Evolutionary conservation across 2,797 vertebrate species (phyloP), one percentile per base, ranked within the genome.

Genomic region (Xiphophorus birchmanni): DNA sequence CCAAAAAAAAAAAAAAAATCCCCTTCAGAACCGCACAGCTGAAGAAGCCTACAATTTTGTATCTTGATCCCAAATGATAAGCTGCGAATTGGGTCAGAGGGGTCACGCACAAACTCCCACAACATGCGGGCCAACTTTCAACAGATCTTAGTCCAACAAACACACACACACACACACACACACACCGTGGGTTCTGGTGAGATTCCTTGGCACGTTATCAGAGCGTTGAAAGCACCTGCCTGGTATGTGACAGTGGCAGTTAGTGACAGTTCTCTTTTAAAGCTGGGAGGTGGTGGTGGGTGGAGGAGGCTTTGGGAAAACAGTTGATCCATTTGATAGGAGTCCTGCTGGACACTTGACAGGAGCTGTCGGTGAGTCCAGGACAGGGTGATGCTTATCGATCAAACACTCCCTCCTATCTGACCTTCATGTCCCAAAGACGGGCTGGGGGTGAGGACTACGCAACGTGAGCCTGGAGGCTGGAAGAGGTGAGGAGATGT

Each of bases 151-250:
- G 78, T 29, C 76, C 44, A 78, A 85, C 82, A 83, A 82, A 78
- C 58, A 35, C 48, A 54, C 69, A 81, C 71, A 48, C 47, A 78
- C 80, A 82, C 78, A n/a, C 26, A 8, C 18, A 3, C 63, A 78
- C 65, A 54, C 73, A 10, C 84, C 93, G 89, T 86, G 87, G 91
- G 83, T 80, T 72, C 86, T 83, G 88, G 85, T 81, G 92, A 92
- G 83, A 93, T 94, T 95, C 92, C 86, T 85, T 78, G 88, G 88
- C 87, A 90, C 84, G 79, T 90, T 94, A 94, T 93, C 91, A 89
- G 88, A 88, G 95, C 35, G 95, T 91, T 95, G 95, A 95, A 94
- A 95, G 94, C 92, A 95, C 91, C 92, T 94, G 92, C 93, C 92
- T 95, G 94, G 89, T 92, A 93, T 94, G 93, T 95, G 95, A 95